Base-by-base conservation (phyloP, 1,140 invertebrate genomes). In the Drosophila nannoptera region DNA sequence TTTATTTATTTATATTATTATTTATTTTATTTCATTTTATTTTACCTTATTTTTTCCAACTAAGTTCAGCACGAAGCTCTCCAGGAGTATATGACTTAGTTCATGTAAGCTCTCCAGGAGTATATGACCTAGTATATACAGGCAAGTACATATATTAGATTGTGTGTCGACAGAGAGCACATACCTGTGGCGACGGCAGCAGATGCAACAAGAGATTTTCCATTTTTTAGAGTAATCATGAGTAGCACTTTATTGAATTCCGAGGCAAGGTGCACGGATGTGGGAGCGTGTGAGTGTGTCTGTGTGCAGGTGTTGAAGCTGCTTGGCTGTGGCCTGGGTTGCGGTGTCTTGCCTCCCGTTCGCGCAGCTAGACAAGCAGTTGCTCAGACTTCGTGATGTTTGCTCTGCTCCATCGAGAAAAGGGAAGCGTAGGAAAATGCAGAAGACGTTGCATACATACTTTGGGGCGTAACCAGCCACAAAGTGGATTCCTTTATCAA, bases 401-500 rank as follows among this genome's bases (percentile, higher is more conserved):
- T 86, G 67, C 69, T 60, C 62, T 73, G 42, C 52, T 59, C 38
- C 69, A 61, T 29, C 58, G 5, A 11, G 46, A 50, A 36, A 46
- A 31, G 31, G 2, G 52, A 16, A 70, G 43, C 11, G 38, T 40
- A 11, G 38, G 38, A 7, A 43, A 43, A 43, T 43, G 40, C 40
- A 43, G 14, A 59, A 77, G 53, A 33, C 35, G 48, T 52, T 77
- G 80, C 80, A 80, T 73, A 76, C 80, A 80, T 73, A 76, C 75
- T 82, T 82, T 59, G 66, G 69, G 55, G 58, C 45, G 62, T 70
- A 76, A 73, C 64, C 73, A 74, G 49, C 76, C 80, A 56, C 76
- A 84, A 84, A 78, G 70, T 80, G 73, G 75, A 81, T 86, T 86
- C 50, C 61, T 56, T 66, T 75, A 80, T 86, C 69, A 77, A 69